These are phyloP conservation scores for Lucifuga dentata DNA, from an alignment of 2,113 vertebrate genomes.

Conservation along the genomic window DNA sequence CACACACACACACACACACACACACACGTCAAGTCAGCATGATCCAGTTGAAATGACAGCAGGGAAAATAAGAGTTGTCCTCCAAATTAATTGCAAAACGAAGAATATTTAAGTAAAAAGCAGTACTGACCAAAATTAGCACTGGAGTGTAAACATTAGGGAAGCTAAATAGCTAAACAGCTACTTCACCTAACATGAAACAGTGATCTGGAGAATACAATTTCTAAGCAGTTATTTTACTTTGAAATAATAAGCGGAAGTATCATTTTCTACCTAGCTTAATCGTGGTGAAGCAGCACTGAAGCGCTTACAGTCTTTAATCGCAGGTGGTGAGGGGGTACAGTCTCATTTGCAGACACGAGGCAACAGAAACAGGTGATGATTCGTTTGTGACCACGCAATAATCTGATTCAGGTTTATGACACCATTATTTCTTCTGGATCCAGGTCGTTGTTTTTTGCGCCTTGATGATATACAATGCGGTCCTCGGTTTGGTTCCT, in stretches of 20 bases:
- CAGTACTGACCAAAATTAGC: too few relatives aligned
- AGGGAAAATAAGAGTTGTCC: rapidly evolving
- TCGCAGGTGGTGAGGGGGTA: constrained; percentile 68
- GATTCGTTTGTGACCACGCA: background rate
- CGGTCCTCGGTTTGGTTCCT: constrained; percentile 59
- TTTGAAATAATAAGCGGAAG: constrained; percentile 38
- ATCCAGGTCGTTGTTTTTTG: background rate
- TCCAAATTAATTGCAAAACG: constrained; percentile 37
- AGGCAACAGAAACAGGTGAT: constrained; percentile 31
- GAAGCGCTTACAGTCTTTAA: constrained; percentile 54
- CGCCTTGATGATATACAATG: constrained; percentile 60
- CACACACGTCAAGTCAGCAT: constrained; percentile 15
- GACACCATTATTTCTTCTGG: background rate
- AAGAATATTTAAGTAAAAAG: too few relatives aligned
- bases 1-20: background rate
- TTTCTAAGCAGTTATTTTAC: too few relatives aligned
- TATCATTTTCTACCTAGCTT: rapidly evolving
- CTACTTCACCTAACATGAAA: too few relatives aligned
- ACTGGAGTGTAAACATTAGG: too few relatives aligned
- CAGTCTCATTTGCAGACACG: constrained; percentile 28
- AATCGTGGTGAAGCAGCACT: constrained; percentile 5
- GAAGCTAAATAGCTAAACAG: too few relatives aligned
- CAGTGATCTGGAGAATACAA: too few relatives aligned
- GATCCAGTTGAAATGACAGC: background rate
- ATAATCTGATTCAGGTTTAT: background rate